Conservation (phyloP, 2,797 vertebrate genomes). For the Microctenopoma lineatum region DNA sequence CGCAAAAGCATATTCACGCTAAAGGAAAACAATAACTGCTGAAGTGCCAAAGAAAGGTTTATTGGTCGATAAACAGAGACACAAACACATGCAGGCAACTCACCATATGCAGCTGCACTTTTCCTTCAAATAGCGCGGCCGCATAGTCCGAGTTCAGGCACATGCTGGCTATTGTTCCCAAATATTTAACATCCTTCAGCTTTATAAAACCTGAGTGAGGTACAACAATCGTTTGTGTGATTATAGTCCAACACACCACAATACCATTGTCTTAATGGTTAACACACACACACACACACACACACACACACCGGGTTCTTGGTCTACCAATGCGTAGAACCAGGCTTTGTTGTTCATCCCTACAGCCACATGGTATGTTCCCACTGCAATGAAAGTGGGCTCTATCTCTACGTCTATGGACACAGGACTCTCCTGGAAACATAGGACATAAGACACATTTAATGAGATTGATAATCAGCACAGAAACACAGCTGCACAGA, state of each 20-base stretch:
- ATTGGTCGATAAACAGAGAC: neutral
- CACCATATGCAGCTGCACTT: conserved; percentile 97
- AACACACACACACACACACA: conserved; percentile 30
- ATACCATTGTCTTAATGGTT: neutral
- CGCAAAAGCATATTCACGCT: neutral
- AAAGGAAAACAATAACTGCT: neutral
- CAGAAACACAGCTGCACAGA: no score
- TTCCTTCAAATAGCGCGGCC: conserved; percentile 95
- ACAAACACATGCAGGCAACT: conserved; percentile 38
- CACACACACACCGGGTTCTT: conserved; percentile 69
- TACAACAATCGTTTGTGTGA: conserved; percentile 17
- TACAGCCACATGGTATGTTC: conserved; percentile 93
- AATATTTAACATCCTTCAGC: conserved; percentile 94
- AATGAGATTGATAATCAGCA: neutral
- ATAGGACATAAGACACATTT: conserved; percentile 8
- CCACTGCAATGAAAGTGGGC: conserved; percentile 92
- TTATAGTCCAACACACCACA: conserved; percentile 59
- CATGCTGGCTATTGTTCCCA: conserved; percentile 93
- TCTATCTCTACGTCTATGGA: conserved; percentile 93
- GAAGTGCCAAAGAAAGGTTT: neutral
- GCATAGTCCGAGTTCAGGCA: conserved; percentile 94
- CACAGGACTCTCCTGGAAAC: conserved; percentile 85
- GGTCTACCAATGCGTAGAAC: conserved; percentile 92
- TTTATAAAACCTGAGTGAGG: conserved; percentile 85
- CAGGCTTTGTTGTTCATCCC: conserved; percentile 99